Base-by-base conservation (phyloP, 2,797 vertebrate species). In the Lacerta bilineata region DNA sequence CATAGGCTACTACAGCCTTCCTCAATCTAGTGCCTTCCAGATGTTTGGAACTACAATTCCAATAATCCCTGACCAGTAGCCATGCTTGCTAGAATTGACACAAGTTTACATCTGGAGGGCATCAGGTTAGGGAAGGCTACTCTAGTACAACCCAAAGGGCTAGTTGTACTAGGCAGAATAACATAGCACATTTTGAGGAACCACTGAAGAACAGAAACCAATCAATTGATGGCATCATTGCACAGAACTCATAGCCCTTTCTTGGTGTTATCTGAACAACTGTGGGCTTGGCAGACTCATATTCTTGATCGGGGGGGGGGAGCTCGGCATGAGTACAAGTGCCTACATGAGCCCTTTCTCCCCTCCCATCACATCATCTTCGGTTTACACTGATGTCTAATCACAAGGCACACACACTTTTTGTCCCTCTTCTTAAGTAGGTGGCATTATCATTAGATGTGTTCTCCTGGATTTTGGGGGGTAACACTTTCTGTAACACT, bases 401-500 rank as follows among this genome's bases (percentile, higher is more conserved):
- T 75, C 39, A 2, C 5, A 81, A 8, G 83, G n/a, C 33, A 75
- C 88, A 88, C 92, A 95, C 89, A 87, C 91, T 5, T 36, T 43
- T 87, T 74, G 79, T n/a, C 87, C 74, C 15, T 87, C 64, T 86
- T 84, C 86, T 83, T 88, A 29, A 76, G 84, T 90, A 11, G 78
- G 2, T 39, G 2, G 25, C 43, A 29, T 33, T 79, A 69, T 64
- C 92, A 13, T 33, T 43, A 91, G 90, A 2, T 0, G 85, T 81
- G 66, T 88, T 89, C 23, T n/a, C 94, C 88, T 13, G 93, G 87
- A 72, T 94, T 91, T 59, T 80, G 92, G 92, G 92, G 94, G 72
- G 93, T 90, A 89, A 96, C 78, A 55, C 93, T 94, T 90, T 96
- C 94, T 15, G 95, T 83, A 81, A 94, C 9, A n/a, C 92, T 92